Percentiles rank a stretch among this genome's conserved stretches.
phyloP scores from a whole-genome alignment of 2,888 invertebrate species.

The Plagodis dolabraria region DNA sequence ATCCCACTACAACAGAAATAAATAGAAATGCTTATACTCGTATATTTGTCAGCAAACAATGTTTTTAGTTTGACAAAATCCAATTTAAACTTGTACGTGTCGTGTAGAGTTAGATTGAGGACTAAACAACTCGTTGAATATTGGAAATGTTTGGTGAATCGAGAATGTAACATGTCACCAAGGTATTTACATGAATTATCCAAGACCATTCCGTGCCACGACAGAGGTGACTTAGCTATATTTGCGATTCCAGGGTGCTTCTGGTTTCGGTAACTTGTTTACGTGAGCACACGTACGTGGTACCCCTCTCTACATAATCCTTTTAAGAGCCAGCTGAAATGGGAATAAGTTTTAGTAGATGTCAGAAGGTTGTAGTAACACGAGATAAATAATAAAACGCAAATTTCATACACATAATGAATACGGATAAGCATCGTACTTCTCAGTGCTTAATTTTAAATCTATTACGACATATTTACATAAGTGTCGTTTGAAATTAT shows the following conservation, averaged over 20 bases:
- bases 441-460: no score
- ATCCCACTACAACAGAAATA: slow-evolving; percentile 1
- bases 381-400: background rate
- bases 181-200: slow-evolving; percentile 50
- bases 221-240: background rate
- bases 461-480: no score
- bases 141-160: slow-evolving; percentile 45
- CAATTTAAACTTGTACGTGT: slow-evolving; percentile 43
- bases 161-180: slow-evolving; percentile 48
- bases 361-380: background rate
- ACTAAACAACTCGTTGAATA: slow-evolving; percentile 47
- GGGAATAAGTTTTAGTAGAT: background rate
- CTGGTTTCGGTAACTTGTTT: slow-evolving; percentile 38
- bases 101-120: slow-evolving; percentile 37
- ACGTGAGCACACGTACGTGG: slow-evolving; percentile 8
- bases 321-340: slow-evolving; percentile 1
- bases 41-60: slow-evolving; percentile 26
- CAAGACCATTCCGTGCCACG: slow-evolving; percentile 18
- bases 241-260: slow-evolving; percentile 21
- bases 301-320: slow-evolving; percentile 23
- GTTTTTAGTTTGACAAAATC: slow-evolving; percentile 32
- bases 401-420: background rate
- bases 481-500: no score
- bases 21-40: slow-evolving; percentile 3
- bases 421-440: background rate